Base-by-base conservation (phyloP, 2,797 vertebrate species). In the Sebastes nivosus region DNA sequence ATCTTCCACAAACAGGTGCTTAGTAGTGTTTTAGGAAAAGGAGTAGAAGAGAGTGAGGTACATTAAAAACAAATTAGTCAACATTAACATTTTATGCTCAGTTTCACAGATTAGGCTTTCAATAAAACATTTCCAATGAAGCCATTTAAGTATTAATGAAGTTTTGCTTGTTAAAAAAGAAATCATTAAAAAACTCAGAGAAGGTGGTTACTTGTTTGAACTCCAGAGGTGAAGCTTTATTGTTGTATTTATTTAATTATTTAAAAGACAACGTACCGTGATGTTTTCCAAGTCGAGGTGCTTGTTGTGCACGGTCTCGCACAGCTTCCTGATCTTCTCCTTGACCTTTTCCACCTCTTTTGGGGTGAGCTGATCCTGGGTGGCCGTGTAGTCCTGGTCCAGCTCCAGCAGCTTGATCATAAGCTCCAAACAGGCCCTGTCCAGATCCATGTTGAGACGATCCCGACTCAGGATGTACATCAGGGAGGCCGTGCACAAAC, bases 401-500 rank as follows among this genome's bases (percentile, higher is more conserved):
- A 98, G 81, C 87, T 99, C 98, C 91, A 99, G 93, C 78, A 99
- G 97, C 58, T 98, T 96, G 82, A 99, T 99, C 98, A 99, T 99
- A 60, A 99, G 96, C 93, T 99, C 99, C 87, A 99, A 92, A 87
- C 99, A 98, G 71, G 98, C 97, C 88, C 99, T 94, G 92, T 99
- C 99, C 89, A 99, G 95, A 94, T 99, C 99, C 99, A 99, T 99
- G 94, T 99, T 99, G 81, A 99, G 94, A 73, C 98, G 97, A 86
- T 99, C 99, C 84, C 99, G 95, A 22, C 98, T 99, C 88, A 99
- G 85, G 81, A 99, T 99, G 94, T 99, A 99, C 99, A 99, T 99
- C 55, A 99, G 96, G 83, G 98, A 95, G 66, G 99, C 99, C 65
- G 98, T 99, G 94, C 98, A 99, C 83, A 99, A 96, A 75, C 95